Conservation (phyloP, 2,797 vertebrate genomes). For the Lemur catta region DNA sequence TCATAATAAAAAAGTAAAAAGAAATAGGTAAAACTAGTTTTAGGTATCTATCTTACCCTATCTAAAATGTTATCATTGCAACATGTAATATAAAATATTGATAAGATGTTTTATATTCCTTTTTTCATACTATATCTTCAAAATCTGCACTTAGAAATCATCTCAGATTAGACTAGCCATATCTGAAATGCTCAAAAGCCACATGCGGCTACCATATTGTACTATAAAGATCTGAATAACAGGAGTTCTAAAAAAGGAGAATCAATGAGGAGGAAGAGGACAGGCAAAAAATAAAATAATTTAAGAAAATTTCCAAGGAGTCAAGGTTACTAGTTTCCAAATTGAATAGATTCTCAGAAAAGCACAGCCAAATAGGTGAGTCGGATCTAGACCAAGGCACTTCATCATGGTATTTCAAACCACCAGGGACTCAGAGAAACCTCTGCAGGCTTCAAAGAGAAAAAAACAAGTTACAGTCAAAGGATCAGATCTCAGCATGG, state of each 20-base stretch:
- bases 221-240: not conserved
- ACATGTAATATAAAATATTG: not conserved
- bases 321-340: not conserved
- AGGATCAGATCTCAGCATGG: not conserved
- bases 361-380: not conserved
- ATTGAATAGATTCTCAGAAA: not conserved
- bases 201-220: not conserved
- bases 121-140: not conserved
- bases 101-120: not conserved
- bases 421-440: not conserved
- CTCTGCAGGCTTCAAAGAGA: not conserved
- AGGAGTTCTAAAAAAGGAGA: not conserved
- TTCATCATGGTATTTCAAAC: conserved; percentile 32
- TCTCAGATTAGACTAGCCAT: not conserved
- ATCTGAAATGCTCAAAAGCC: not conserved
- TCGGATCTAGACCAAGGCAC: not conserved
- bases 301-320: not conserved
- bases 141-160: not conserved
- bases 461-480: not conserved
- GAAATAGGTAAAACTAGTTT: not conserved
- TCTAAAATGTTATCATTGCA: not conserved
- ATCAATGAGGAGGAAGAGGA: not conserved
- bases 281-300: not conserved
- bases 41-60: not conserved
- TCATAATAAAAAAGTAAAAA: not conserved